phyloP scores from a whole-genome alignment of 2,888 invertebrate genomes.

The Hybos culiciformis region DNA sequence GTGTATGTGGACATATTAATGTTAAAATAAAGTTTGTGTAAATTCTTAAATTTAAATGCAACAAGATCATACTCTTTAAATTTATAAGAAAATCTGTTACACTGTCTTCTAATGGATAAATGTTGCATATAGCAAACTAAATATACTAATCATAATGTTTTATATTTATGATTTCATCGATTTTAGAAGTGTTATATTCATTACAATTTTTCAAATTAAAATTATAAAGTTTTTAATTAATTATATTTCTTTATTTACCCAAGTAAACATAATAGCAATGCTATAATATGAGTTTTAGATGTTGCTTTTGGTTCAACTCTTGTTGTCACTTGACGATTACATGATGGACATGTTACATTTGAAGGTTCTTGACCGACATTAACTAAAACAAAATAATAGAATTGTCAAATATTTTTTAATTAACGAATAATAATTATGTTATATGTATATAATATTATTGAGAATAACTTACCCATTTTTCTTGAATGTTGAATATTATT shows the following conservation, averaged over 20 bases:
- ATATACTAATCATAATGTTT: too few relatives aligned
- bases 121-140: neutral
- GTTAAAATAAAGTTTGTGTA: too few relatives aligned
- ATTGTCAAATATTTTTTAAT: too few relatives aligned
- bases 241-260: neutral
- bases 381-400: too few relatives aligned
- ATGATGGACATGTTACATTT: constrained; percentile 37
- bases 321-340: constrained; percentile 36
- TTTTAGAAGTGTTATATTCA: neutral
- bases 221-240: neutral
- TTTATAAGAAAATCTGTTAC: too few relatives aligned
- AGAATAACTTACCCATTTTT: neutral
- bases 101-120: neutral
- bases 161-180: too few relatives aligned
- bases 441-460: neutral
- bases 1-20: too few relatives aligned
- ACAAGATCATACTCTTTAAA: too few relatives aligned
- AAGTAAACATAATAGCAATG: constrained; percentile 35
- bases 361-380: constrained; percentile 36
- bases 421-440: neutral
- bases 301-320: constrained; percentile 34
- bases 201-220: neutral
- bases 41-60: too few relatives aligned
- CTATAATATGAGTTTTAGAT: constrained; percentile 41
- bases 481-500: neutral